A percentile compares a stretch with the other conserved stretches of the same genome.
Conservation (phyloP, 2,888 invertebrate genomes). For the Schizotus pectinicornis region DNA sequence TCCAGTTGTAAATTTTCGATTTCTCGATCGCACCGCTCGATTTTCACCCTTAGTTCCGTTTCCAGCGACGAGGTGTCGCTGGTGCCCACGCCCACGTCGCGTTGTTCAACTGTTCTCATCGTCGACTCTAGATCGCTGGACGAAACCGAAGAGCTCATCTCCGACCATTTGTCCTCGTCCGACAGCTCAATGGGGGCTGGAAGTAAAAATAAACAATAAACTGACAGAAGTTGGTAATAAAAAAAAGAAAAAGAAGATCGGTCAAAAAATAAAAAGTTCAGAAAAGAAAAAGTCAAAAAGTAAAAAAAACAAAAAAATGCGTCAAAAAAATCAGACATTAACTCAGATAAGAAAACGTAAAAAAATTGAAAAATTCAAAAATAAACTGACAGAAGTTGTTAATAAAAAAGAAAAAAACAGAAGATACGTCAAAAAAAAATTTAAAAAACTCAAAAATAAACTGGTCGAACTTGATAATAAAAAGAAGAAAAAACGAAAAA, state of each 20-base stretch:
- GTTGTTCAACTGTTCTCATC: not conserved
- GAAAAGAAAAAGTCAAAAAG: too few relatives aligned
- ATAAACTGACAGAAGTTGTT: not conserved
- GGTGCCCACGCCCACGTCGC: slow-evolving; percentile 12
- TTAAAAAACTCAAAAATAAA: too few relatives aligned
- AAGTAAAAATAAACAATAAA: not conserved
- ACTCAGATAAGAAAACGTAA: too few relatives aligned
- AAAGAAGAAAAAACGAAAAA: too few relatives aligned
- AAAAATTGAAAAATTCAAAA: not conserved
- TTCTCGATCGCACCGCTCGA: slow-evolving; percentile 54
- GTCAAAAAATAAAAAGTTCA: too few relatives aligned
- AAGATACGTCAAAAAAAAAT: too few relatives aligned
- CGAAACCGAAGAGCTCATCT: slow-evolving; percentile 3
- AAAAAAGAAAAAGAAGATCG: too few relatives aligned
- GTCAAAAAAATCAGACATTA: too few relatives aligned
- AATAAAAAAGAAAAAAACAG: too few relatives aligned
- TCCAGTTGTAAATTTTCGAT: slow-evolving; percentile 69
- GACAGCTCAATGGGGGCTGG: slow-evolving; percentile 11
- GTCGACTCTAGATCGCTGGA: slow-evolving; percentile 22
- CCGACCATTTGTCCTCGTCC: slow-evolving; percentile 41
- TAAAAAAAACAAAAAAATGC: too few relatives aligned
- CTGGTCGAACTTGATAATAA: too few relatives aligned
- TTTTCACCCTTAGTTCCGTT: slow-evolving; percentile 25
- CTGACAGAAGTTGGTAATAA: too few relatives aligned
- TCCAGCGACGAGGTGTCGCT: not conserved